Evolutionary conservation across 2,888 invertebrate species (phyloP).

Genomic region (Sarcophaga subvicina): DNA sequence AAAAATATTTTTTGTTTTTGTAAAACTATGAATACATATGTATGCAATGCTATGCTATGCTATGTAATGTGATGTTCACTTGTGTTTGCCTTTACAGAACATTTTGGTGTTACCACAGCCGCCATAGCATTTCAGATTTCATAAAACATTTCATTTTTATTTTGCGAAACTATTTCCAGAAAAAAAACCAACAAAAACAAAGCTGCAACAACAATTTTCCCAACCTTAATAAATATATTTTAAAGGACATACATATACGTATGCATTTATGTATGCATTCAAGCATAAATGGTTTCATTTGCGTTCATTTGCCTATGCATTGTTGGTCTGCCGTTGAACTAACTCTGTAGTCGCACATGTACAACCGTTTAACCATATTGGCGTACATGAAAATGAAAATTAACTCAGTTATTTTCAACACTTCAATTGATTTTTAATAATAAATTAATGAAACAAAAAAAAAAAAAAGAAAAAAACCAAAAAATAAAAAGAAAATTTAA

Average conservation of each 20-base stretch:
- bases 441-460: conserved; percentile 38
- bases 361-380: conserved; percentile 33
- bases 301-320: background rate
- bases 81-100: conserved; percentile 49
- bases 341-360: background rate
- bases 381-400: conserved; percentile 36
- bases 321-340: background rate
- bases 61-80: conserved; percentile 12
- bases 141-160: conserved; percentile 54
- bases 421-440: conserved; percentile 63
- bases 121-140: conserved; percentile 53
- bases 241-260: conserved; percentile 18
- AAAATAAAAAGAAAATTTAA: background rate
- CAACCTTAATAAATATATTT: conserved; percentile 18
- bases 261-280: background rate
- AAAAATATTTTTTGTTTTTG: background rate
- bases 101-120: conserved; percentile 59
- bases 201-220: background rate
- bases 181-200: background rate
- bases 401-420: conserved; percentile 52
- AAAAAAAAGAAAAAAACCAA: conserved; percentile 4
- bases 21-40: background rate
- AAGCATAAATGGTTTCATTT: background rate
- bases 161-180: conserved; percentile 47
- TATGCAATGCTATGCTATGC: too few relatives aligned